Evolutionary conservation across 2,888 invertebrate species (phyloP), one percentile per base, ranked within the genome.

Genomic region (Neoascia interrupta): DNA sequence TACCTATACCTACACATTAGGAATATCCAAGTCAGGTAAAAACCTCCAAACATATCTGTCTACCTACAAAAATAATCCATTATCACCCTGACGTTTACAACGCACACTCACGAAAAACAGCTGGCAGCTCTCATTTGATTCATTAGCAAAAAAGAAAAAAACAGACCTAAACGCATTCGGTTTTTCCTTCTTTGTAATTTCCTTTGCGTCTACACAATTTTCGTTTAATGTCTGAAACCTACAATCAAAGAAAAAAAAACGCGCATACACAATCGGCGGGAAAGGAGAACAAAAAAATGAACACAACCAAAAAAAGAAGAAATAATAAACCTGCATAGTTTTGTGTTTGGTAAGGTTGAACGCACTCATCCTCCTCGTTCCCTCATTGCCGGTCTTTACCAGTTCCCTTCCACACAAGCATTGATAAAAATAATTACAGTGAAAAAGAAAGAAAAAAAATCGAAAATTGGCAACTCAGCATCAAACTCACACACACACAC

Each of bases 401-500:
- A 8, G 31, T n/a, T 19, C 47, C 37, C 34, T 19, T 11, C 39
- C 19, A 26, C 16, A 6, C 16, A 34, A 54, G n/a, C 53, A 39
- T 68, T 69, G 60, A 74, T 61, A 68, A n/a, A n/a, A n/a, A 61
- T 63, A 61, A 61, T 69, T 47, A 74, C 51, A 19, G 51, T 26
- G 3, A 68, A 39, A 36, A 41, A 34, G 2, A 56, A 31, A 41
- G 41, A 43, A 68, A 60, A 53, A 13, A 54, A 61, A 43, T 16
- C 5, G 79, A 79, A 79, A 79, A 73, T 49, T 49, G 79, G 79
- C 79, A 79, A 79, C 79, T 11, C 60, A 66, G 79, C 79, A 68
- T 58, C 19, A 49, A 18, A 43, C 34, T 23, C 15, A 54, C 39
- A 63, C 18, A 64, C 45, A 28, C 28, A 26, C 34, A 13, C 31